phyloP scores from a whole-genome alignment of 1,140 invertebrate species.

The Pseudomyrmex pallidus region DNA sequence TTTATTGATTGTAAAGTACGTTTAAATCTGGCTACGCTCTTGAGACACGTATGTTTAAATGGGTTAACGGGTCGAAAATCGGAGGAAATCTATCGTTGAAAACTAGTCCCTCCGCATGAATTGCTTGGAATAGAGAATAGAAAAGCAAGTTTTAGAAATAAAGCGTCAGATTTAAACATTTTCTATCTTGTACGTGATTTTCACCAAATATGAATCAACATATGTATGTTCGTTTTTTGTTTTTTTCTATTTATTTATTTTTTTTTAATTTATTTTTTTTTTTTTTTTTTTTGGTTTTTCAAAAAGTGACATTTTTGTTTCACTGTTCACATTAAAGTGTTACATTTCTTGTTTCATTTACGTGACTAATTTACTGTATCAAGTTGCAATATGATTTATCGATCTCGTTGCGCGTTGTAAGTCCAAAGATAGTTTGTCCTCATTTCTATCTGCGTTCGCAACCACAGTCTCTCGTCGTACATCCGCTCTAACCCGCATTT shows the following conservation, averaged over 20 bases:
- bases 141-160: neutral
- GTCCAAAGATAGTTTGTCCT: slow-evolving; percentile 48
- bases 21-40: neutral
- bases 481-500: slow-evolving; percentile 49
- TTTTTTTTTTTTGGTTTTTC: no score
- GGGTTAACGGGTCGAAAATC: neutral
- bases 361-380: no score
- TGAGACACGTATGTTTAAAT: neutral
- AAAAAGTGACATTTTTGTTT: no score
- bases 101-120: neutral
- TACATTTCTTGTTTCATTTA: no score
- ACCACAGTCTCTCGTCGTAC: slow-evolving; percentile 57
- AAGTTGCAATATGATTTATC: slow-evolving; percentile 25
- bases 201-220: no score
- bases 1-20: slow-evolving; percentile 15
- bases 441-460: slow-evolving; percentile 25
- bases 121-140: neutral
- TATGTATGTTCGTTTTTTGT: no score
- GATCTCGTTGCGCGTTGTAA: slow-evolving; percentile 47
- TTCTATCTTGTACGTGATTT: no score
- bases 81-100: neutral
- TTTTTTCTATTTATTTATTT: no score
- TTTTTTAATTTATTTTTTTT: no score
- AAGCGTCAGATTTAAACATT: no score
- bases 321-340: neutral